Conservation (phyloP, 2,113 vertebrate genomes). For the Cnemophilus loriae region DNA sequence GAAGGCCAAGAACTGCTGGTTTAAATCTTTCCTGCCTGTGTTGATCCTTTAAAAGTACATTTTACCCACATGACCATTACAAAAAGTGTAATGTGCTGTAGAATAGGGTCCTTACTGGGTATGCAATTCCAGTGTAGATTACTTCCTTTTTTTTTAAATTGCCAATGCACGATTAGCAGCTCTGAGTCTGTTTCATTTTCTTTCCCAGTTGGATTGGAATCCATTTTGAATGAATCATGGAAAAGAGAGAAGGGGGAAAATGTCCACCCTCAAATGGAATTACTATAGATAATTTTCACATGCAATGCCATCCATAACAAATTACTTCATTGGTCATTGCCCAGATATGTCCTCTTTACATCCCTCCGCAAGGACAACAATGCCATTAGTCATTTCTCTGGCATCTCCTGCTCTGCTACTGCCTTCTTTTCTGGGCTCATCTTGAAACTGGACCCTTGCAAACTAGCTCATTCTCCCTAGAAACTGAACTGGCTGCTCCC, state of each 20-base stretch:
- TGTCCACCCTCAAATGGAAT: background rate
- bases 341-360: background rate
- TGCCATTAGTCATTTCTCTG: slow-evolving; percentile 11
- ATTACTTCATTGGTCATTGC: slow-evolving; percentile 35
- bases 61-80: background rate
- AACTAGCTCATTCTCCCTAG: background rate
- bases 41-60: background rate
- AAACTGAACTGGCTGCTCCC: background rate
- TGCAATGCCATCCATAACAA: slow-evolving; percentile 48
- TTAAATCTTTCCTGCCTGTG: background rate
- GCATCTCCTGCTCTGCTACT: background rate
- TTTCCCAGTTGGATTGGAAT: background rate
- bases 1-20: background rate
- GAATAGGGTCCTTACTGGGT: background rate
- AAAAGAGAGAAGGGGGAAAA: background rate
- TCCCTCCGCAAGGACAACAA: background rate
- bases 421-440: background rate
- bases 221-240: slow-evolving; percentile 10
- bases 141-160: background rate
- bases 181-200: background rate
- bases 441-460: background rate
- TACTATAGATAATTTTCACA: slow-evolving; percentile 37
- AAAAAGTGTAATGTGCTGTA: background rate
- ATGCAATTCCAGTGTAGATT: background rate
- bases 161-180: background rate